These are phyloP conservation scores for Motacilla tschutschensis DNA, from an alignment of 2,113 vertebrate species.

Conservation along the genomic window DNA sequence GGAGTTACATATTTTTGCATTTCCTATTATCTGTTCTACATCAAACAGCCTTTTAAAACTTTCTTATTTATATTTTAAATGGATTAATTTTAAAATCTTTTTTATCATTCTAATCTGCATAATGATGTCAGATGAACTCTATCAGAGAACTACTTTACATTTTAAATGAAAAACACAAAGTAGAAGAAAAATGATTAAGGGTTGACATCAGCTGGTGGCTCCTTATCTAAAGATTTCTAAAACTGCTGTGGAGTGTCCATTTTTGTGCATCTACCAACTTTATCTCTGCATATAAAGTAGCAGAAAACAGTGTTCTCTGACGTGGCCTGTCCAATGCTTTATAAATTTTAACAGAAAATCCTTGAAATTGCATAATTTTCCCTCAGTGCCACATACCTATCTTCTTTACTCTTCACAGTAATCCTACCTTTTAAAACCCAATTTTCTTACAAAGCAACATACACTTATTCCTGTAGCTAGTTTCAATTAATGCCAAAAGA, in stretches of 20 bases:
- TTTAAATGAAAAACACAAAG: neutral
- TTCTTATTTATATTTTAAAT: neutral
- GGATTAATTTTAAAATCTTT: neutral
- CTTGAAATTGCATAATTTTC: neutral
- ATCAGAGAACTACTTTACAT: conserved; percentile 15
- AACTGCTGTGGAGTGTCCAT: neutral
- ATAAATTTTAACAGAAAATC: neutral
- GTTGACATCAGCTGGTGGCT: neutral
- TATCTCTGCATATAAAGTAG: neutral
- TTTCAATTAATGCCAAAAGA: conserved; percentile 1
- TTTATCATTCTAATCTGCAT: neutral
- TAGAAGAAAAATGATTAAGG: neutral
- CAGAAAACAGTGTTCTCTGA: neutral
- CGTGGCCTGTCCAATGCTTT: neutral
- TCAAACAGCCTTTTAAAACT: neutral
- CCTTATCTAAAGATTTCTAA: neutral
- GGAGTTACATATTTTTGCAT: neutral
- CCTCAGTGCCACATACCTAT: neutral
- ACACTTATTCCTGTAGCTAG: neutral
- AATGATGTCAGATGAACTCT: neutral
- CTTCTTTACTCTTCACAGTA: neutral
- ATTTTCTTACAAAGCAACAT: neutral
- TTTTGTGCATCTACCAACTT: neutral
- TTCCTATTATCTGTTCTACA: neutral
- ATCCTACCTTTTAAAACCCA: neutral